Base-by-base conservation (phyloP, 2,797 vertebrate species). In the Helarctos malayanus region DNA sequence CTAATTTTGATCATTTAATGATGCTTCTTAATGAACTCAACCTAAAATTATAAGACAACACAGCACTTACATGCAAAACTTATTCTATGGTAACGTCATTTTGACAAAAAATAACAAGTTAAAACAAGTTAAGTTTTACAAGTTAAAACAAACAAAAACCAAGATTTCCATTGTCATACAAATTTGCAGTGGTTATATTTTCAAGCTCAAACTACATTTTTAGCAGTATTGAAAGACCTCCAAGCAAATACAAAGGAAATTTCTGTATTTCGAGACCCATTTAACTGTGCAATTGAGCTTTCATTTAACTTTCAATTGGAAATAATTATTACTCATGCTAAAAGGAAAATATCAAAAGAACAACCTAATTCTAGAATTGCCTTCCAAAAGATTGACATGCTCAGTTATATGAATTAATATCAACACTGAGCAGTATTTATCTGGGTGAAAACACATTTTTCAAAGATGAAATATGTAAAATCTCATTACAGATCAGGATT, bases 391-490 rank as follows among this genome's bases (percentile, higher is more conserved):
- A 80, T 71, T 59, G 90, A 71, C 59, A 92, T 75, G 52, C 15
- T 85, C 52, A 75, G 27, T 90, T 87, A 69, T 29, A 59, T 71
- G 27, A 14, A 63, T 65, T 87, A 19, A 35, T n/a, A 47, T 79
- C 21, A 93, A 63, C 59, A 75, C n/a, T 68, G 41, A 71, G 18
- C 8, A 41, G 12, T 81, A 25, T 27, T 69, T 93, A 56, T 82
- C 14, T 91, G 32, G 21, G 29, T 69, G 54, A 57, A 91, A 93
- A 81, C 35, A 88, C 68, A 38, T 73, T 76, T 91, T 95, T 86
- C 49, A 85, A 80, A 91, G 49, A 91, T 54, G 38, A 91, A 88
- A 78, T 88, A 12, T 85, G 15, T 80, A 89, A 94, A 85, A 89
- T 75, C 21, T 81, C 68, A 25, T 78, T 87, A 61, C 7, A 90